Percentiles rank a stretch among this genome's conserved stretches.
Evolutionary conservation across 2,113 vertebrate genomes (phyloP).

Genomic region (Synodontis membranacea): DNA sequence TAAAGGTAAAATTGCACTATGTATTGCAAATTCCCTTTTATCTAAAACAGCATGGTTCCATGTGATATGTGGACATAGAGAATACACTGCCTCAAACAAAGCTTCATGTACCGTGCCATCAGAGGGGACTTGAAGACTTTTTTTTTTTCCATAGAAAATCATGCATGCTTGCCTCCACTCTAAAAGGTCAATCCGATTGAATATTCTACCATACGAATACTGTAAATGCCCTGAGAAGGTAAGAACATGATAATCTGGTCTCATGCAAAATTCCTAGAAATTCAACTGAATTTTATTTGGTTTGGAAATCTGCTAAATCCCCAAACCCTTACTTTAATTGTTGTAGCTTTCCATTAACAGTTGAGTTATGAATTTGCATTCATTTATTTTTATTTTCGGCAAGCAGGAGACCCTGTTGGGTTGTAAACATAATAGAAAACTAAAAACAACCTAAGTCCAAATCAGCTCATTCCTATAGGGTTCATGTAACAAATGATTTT

Average conservation of each 20-base stretch:
- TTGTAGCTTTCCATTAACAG: neutral
- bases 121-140: neutral
- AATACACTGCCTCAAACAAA: slow-evolving; percentile 2
- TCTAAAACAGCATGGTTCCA: slow-evolving; percentile 4
- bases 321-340: neutral
- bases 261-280: neutral
- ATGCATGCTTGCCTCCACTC: neutral
- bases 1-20: neutral
- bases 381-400: neutral
- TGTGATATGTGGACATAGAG: neutral
- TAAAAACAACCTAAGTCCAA: neutral
- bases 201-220: neutral
- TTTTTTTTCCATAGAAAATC: neutral
- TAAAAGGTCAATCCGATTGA: neutral
- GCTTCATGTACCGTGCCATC: neutral
- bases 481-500: neutral
- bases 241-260: neutral
- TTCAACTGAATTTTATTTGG: neutral
- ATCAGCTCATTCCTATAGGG: neutral
- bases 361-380: neutral
- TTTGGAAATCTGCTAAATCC: neutral
- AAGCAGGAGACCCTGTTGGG: neutral
- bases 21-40: neutral
- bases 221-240: neutral
- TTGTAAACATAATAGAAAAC: neutral